These are phyloP conservation scores for Stylophora pistillata DNA, from an alignment of 64 coral and sea anemone species.

Conservation along the genomic window DNA sequence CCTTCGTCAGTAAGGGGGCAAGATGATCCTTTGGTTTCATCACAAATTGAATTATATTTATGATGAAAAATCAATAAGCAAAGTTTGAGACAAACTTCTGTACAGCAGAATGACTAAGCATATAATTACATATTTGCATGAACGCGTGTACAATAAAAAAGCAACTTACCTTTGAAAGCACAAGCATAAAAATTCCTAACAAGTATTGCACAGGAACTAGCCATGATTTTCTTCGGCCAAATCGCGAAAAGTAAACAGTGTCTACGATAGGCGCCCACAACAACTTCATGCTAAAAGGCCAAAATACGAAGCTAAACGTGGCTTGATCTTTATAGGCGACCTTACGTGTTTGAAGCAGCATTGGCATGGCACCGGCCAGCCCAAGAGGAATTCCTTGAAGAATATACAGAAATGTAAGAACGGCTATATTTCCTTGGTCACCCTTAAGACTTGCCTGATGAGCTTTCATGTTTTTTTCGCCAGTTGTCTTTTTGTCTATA, in stretches of 20 bases:
- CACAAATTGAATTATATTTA: no score
- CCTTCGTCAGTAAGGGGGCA: no score
- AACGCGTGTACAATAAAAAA: background rate
- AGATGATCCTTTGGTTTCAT: no score
- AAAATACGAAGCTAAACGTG: conserved; percentile 95
- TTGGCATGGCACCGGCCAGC: conserved; percentile 82
- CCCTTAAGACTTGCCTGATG: background rate
- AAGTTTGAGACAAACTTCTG: no score
- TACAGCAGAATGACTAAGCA: no score
- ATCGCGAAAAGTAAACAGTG: conserved; percentile 72
- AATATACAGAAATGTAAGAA: conserved; percentile 86
- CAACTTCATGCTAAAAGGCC: conserved; percentile 95
- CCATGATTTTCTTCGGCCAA: conserved; percentile 95
- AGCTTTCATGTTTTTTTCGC: background rate
- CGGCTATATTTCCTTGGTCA: conserved; percentile 71
- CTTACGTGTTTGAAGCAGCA: conserved; percentile 82
- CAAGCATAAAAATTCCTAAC: conserved; percentile 89
- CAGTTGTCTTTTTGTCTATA: background rate
- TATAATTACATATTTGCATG: no score
- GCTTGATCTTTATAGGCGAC: conserved; percentile 93
- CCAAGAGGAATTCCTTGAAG: conserved; percentile 95
- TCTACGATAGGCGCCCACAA: conserved; percentile 96
- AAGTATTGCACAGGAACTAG: conserved; percentile 96
- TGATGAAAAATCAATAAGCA: no score
- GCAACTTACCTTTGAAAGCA: conserved; percentile 75